A percentile compares a stretch with the other conserved stretches of the same genome.
Conservation (phyloP, 2,113 vertebrate species). For the Psittacus erithacus region DNA sequence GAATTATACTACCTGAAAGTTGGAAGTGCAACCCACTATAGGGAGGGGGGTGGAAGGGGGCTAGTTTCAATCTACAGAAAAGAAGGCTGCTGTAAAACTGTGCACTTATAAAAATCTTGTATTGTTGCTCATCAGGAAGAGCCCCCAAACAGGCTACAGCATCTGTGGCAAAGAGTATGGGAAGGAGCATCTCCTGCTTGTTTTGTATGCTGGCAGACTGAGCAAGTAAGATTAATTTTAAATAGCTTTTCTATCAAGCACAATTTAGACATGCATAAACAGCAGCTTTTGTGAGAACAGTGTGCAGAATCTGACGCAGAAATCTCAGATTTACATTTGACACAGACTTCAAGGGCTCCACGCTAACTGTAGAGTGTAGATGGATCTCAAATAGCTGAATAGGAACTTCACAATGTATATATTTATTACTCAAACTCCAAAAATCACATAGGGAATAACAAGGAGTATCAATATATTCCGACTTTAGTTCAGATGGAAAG, state of each 20-base stretch:
- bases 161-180: background rate
- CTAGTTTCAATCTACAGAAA: background rate
- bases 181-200: background rate
- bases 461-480: background rate
- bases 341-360: background rate
- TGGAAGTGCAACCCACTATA: background rate
- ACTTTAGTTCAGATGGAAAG: background rate
- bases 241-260: background rate
- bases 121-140: background rate
- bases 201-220: background rate
- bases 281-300: background rate
- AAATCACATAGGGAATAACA: background rate
- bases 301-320: background rate
- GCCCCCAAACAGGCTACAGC: background rate
- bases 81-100: background rate
- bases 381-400: background rate
- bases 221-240: background rate
- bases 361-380: background rate
- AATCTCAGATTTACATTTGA: background rate
- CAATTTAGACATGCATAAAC: background rate
- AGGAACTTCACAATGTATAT: background rate
- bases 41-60: background rate
- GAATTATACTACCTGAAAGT: constrained; percentile 32
- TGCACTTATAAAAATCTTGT: background rate
- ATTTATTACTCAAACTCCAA: background rate